phyloP scores from a whole-genome alignment of 2,113 vertebrate species.

The Cyanoramphus novaezelandiae region DNA sequence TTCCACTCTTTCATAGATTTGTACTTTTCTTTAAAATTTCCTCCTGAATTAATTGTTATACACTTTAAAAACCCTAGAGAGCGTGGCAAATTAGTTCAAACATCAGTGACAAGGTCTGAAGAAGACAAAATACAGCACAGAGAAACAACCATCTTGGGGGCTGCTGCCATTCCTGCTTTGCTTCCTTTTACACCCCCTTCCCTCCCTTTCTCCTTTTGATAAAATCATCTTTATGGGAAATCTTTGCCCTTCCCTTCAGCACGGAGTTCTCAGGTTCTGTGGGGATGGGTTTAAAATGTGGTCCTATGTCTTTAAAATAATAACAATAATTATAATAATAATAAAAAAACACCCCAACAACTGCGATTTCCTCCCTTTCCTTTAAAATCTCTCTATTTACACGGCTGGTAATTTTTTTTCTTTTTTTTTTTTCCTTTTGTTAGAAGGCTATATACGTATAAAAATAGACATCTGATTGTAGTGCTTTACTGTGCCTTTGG shows the following conservation, averaged over 20 bases:
- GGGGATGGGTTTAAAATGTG: slow-evolving; percentile 81
- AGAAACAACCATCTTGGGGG: slow-evolving; percentile 9
- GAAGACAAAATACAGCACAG: slow-evolving; percentile 21
- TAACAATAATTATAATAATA: slow-evolving; percentile 58
- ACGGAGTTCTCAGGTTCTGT: slow-evolving; percentile 3
- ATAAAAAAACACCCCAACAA: slow-evolving; percentile 1
- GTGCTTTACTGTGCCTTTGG: slow-evolving; percentile 77
- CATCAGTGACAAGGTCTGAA: slow-evolving; percentile 79
- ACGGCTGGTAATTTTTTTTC: slow-evolving; percentile 75
- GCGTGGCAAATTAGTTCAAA: slow-evolving; percentile 83
- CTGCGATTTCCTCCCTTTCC: slow-evolving; percentile 74
- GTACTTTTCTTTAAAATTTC: slow-evolving; percentile 80
- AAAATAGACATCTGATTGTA: slow-evolving; percentile 94
- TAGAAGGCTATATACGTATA: slow-evolving; percentile 91
- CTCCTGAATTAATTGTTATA: slow-evolving; percentile 85
- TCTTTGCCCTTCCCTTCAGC: slow-evolving; percentile 66
- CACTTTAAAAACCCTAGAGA: slow-evolving; percentile 81
- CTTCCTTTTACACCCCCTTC: neutral
- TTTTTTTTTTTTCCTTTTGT: slow-evolving; percentile 77
- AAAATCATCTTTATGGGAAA: slow-evolving; percentile 63
- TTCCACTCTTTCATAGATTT: slow-evolving; percentile 82
- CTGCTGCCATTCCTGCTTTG: neutral
- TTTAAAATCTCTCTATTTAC: slow-evolving; percentile 88
- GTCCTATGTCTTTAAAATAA: slow-evolving; percentile 89
- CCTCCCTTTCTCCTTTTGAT: neutral